A percentile compares a stretch with the other conserved stretches of the same genome.
These are phyloP conservation scores for Orbicella faveolata DNA, from an alignment of 64 coral and sea anemone species.

Conservation along the genomic window DNA sequence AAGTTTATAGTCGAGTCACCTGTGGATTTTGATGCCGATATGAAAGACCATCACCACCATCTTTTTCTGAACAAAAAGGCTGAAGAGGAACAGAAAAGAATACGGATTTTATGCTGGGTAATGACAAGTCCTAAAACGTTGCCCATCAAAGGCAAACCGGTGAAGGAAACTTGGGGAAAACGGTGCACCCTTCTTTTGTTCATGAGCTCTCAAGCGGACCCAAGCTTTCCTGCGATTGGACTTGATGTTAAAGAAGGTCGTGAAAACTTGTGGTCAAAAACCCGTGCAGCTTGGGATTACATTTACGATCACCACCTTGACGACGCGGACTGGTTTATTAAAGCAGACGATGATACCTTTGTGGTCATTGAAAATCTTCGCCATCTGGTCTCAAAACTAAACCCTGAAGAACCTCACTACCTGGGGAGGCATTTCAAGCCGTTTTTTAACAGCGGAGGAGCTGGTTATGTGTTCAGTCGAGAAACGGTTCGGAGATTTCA, in stretches of 20 bases:
- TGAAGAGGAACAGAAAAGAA: constrained; percentile 23
- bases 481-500: constrained; percentile 64
- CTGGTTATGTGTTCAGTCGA: constrained; percentile 72
- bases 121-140: constrained; percentile 64
- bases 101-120: constrained; percentile 67
- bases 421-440: constrained; percentile 61
- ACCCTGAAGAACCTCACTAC: constrained; percentile 64
- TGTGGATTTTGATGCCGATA: constrained; percentile 62
- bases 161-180: constrained; percentile 83
- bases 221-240: constrained; percentile 55
- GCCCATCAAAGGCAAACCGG: constrained; percentile 65
- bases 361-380: constrained; percentile 69
- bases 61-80: constrained; percentile 39
- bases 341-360: constrained; percentile 78
- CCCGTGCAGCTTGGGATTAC: constrained; percentile 66
- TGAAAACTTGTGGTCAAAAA: constrained; percentile 74
- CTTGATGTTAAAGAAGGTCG: constrained; percentile 63
- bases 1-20: constrained; percentile 47
- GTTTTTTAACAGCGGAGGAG: constrained; percentile 71
- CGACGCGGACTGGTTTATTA: constrained; percentile 77
- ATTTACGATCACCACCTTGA: constrained; percentile 54
- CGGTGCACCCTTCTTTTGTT: constrained; percentile 66
- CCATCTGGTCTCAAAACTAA: constrained; percentile 36
- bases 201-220: constrained; percentile 69
- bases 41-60: constrained; percentile 62